Evolutionary conservation across 1,140 invertebrate species (phyloP), one percentile per base, ranked within the genome.

Genomic region (Sarcophaga peregrina): DNA sequence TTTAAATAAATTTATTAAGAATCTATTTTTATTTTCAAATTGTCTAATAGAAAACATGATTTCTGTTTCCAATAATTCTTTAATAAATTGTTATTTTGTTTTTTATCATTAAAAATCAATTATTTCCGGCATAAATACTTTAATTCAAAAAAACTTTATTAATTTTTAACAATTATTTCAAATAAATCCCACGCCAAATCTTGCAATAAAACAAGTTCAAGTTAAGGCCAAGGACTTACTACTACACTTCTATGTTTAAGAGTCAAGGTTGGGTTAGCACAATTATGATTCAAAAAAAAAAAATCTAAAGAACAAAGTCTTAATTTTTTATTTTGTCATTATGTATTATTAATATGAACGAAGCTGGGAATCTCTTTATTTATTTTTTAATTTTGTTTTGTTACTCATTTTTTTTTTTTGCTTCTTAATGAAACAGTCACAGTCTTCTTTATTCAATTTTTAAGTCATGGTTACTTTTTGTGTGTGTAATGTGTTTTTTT

Each of bases 51-150:
- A 62, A 62, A 62, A 62, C 54, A 15, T 62, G 54, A 37, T 37
- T 37, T 37, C 25, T 37, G 25, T 37, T 4, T 37, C 4, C 25
- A 37, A 2, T 37, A 37, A 37, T 37, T 37, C 25, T 37, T 37
- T 37, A 37, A 37, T 37, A 37, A 37, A 37, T 37, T 37, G 25
- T 37, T 37, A 37, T 37, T 37, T 37, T 37, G n/a, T 37, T 37
- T 2, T 37, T 37, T 37, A 37, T n/a, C 17, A 68, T 68, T 68
- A 20, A 68, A 20, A 68, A 68, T 68, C 62, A 68, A 68, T 68
- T 68, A 68, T 68, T 20, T 68, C 62, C 62, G 62, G 62, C 62
- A 68, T 68, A 68, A 37, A 37, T 68, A 68, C 20, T 25, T 52
- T 10, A 52, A 1, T 37, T 37, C 25, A 37, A 37, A 37, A n/a